Base-by-base conservation (phyloP, 1,140 invertebrate species). In the Radopholus similis region DNA sequence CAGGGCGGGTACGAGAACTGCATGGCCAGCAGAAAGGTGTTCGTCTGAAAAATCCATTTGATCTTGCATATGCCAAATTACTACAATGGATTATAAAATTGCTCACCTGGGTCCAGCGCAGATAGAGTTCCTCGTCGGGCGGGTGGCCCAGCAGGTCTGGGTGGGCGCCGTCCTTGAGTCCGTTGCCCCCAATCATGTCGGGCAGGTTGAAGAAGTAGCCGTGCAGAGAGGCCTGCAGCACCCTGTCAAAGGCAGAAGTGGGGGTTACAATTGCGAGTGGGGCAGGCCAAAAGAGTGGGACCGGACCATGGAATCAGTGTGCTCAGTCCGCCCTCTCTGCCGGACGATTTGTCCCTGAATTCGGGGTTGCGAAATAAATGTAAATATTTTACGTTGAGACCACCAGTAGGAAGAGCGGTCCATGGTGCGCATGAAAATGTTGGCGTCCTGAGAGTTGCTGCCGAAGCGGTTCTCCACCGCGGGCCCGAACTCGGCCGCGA, bases 171-270 rank as follows among this genome's bases (percentile, higher is more conserved):
- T 76, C 30, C 72, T 77, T 26, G 84, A 86, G 80, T 0, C 88
- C 90, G 80, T 93, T 93, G 2, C 93, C 92, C 2, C 92, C 92
- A 72, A 96, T 89, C 89, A 94, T 92, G 78, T 94, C 92, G 0
- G 91, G 91, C 1, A 95, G 83, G 4, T 93, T 89, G 73, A 90
- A 88, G 0, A 89, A 87, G 83, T 94, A 94, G 4, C 92, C 92
- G 71, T 89, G 88, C 42, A 93, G 81, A 73, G 91, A 91, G 66
- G 93, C 90, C 8, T 88, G 91, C 55, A 72, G 83, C 44, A 51
- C 0, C 90, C 82, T 2, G 90, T n/a, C n/a, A n/a, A n/a, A n/a
- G n/a, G n/a, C n/a, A n/a, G n/a, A n/a, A 15, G 21, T n/a, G n/a
- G n/a, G n/a, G n/a, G n/a, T n/a, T n/a, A n/a, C n/a, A n/a, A n/a